phyloP scores from a whole-genome alignment of 1,140 invertebrate species.

The Drosophila parabipectinata region DNA sequence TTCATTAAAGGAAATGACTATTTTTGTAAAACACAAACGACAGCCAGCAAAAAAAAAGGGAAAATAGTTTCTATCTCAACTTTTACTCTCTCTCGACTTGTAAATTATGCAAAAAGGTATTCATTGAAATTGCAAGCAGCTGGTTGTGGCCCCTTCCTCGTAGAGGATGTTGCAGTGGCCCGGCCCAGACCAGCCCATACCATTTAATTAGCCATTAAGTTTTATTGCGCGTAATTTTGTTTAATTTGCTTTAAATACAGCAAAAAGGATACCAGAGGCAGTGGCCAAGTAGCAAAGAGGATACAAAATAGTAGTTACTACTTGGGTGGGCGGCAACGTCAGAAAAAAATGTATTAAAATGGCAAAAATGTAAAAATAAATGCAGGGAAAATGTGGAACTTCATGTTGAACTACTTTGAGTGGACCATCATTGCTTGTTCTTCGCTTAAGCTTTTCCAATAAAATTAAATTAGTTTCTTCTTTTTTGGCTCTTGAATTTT shows the following conservation, averaged over 20 bases:
- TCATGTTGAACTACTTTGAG: conserved; percentile 52
- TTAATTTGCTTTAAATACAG: conserved; percentile 82
- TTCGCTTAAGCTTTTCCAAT: conserved; percentile 2
- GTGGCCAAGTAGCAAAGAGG: conserved; percentile 15
- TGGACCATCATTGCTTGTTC: conserved; percentile 17
- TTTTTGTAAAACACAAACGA: conserved; percentile 62
- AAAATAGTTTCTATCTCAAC: conserved; percentile 38
- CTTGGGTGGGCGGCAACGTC: conserved; percentile 57
- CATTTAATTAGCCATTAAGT: conserved; percentile 82
- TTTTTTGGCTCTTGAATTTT: conserved; percentile 10
- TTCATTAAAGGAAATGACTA: conserved; percentile 68
- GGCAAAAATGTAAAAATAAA: conserved; percentile 10
- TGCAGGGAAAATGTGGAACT: conserved; percentile 36
- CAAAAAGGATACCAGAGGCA: conserved; percentile 35
- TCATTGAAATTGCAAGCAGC: conserved; percentile 70
- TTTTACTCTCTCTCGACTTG: conserved; percentile 56
- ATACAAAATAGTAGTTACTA: conserved; percentile 41
- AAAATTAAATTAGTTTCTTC: conserved; percentile 11
- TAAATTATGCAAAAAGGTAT: conserved; percentile 79
- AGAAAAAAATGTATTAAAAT: conserved; percentile 23
- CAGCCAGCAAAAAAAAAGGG: not conserved
- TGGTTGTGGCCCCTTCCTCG: conserved; percentile 39
- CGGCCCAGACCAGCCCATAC: conserved; percentile 59
- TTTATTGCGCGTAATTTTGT: conserved; percentile 81
- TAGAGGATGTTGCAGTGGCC: conserved; percentile 37